phyloP scores from a whole-genome alignment of 2,888 invertebrate genomes.

The Harpalus rufipes region DNA sequence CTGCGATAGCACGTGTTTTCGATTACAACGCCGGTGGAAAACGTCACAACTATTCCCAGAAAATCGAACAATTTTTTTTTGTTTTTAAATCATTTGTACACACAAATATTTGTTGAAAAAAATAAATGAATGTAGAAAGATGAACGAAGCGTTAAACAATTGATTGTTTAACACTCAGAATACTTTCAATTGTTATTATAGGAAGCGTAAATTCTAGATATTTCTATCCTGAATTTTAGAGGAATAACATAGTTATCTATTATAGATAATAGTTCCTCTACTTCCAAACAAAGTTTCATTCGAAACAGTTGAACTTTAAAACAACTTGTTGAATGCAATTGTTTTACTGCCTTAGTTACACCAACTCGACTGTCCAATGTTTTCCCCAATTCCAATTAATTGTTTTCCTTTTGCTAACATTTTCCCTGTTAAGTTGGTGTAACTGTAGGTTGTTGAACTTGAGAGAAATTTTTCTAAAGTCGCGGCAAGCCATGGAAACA shows the following conservation, averaged over 20 bases:
- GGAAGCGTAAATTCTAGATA: not conserved
- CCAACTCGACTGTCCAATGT: not conserved
- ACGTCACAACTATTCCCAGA: not conserved
- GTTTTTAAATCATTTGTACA: too few relatives aligned
- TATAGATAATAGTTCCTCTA: slow-evolving; percentile 46
- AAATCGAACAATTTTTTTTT: not conserved
- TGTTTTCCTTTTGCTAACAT: too few relatives aligned
- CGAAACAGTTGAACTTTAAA: not conserved
- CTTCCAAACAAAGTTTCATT: not conserved
- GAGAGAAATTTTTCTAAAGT: slow-evolving; percentile 28
- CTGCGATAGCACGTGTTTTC: slow-evolving; percentile 1
- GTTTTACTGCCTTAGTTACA: slow-evolving; percentile 6
- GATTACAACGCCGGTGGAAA: not conserved
- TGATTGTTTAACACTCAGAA: slow-evolving; percentile 32
- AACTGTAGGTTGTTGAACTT: slow-evolving; percentile 15
- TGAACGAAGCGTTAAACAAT: slow-evolving; percentile 48
- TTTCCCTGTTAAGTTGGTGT: not conserved
- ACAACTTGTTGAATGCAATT: slow-evolving; percentile 20
- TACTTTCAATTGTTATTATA: slow-evolving; percentile 18
- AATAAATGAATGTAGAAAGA: slow-evolving; percentile 26
- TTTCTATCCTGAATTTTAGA: not conserved
- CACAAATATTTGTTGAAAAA: too few relatives aligned
- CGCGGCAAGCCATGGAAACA: not conserved
- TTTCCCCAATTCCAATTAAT: not conserved
- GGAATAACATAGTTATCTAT: slow-evolving; percentile 48